phyloP scores from a whole-genome alignment of 1,140 invertebrate genomes.

The Pantala flavescens region DNA sequence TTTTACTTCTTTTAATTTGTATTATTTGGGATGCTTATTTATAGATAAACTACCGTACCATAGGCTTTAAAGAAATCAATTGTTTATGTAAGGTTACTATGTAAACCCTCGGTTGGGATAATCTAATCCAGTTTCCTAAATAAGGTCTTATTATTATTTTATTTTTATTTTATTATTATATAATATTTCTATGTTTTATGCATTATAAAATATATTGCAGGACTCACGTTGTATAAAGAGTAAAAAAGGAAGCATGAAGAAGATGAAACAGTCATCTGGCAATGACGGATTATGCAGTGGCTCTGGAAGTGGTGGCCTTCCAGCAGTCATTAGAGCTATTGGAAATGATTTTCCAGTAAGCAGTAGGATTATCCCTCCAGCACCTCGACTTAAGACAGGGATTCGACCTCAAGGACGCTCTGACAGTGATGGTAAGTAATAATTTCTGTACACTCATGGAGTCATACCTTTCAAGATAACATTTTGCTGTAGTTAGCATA shows the following conservation, averaged over 20 bases:
- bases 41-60: too few species aligned
- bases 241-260: conserved; percentile 19
- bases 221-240: conserved; percentile 20
- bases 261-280: neutral
- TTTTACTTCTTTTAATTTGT: too few species aligned
- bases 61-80: too few species aligned
- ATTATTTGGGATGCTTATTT: too few species aligned
- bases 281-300: neutral
- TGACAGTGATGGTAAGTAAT: conserved; percentile 51
- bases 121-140: too few species aligned
- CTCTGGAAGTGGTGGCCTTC: neutral
- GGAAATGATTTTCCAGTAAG: neutral
- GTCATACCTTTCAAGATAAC: too few species aligned
- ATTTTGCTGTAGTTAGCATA: too few species aligned
- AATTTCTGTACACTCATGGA: neutral
- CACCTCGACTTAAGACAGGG: conserved; percentile 39
- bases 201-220: conserved; percentile 21
- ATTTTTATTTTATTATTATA: too few species aligned
- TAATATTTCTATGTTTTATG: too few species aligned
- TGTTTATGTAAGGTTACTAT: too few species aligned
- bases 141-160: too few species aligned
- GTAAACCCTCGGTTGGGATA: too few species aligned
- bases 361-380: neutral
- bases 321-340: neutral
- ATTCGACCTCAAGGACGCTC: conserved; percentile 53